These are phyloP conservation scores for Solenopsis fugax DNA, from an alignment of 1,140 invertebrate genomes.

Conservation along the genomic window DNA sequence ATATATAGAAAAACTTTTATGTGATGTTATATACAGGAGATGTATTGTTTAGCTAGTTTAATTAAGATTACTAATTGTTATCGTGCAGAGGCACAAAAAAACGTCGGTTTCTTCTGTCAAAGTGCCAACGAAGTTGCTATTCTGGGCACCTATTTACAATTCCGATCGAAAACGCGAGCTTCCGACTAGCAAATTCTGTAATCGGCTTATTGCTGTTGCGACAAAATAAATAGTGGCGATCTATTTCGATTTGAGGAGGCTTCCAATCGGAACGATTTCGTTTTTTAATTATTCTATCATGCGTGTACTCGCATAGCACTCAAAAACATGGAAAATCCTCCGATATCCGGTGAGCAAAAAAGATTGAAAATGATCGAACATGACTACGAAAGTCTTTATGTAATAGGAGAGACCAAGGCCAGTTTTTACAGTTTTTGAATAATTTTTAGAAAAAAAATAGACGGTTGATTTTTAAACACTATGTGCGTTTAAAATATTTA, in stretches of 20 bases:
- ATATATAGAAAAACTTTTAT: background rate
- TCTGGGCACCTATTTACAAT: slow-evolving; percentile 15
- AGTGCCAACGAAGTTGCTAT: slow-evolving; percentile 39
- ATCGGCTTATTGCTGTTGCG: background rate
- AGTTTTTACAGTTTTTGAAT: too few relatives aligned
- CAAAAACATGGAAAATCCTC: background rate
- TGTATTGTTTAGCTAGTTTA: slow-evolving; percentile 3
- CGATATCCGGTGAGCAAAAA: too few relatives aligned
- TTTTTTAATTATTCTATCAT: background rate
- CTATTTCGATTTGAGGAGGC: background rate
- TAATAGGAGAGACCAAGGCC: background rate
- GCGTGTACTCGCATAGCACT: background rate
- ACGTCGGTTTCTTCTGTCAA: slow-evolving; percentile 32
- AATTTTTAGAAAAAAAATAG: too few relatives aligned
- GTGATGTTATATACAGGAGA: background rate
- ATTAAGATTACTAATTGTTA: slow-evolving; percentile 45
- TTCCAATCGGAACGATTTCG: background rate
- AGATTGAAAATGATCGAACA: background rate
- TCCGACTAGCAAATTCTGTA: background rate
- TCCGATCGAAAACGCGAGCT: background rate
- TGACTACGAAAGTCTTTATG: background rate
- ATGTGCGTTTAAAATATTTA: too few relatives aligned
- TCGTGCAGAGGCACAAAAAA: background rate
- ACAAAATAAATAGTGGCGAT: background rate
- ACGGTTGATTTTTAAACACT: too few relatives aligned